Evolutionary conservation across 2,888 invertebrate species (phyloP).

Genomic region (Xanthorhoe designata): DNA sequence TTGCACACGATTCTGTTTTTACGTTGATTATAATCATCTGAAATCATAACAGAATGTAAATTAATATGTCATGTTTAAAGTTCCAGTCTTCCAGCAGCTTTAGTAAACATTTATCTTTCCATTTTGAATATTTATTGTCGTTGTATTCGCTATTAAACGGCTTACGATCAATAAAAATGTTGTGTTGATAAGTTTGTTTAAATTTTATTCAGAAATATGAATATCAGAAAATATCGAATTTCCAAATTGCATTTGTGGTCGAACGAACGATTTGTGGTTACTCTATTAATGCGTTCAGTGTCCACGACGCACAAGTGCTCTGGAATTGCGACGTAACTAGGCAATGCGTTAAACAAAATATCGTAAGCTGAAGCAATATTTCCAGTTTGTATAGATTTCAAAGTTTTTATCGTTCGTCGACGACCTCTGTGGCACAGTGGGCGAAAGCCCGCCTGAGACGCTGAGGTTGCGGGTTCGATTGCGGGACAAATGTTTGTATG

Average conservation of each 20-base stretch:
- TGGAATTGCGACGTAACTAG: too few relatives aligned
- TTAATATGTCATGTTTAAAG: conserved; percentile 11
- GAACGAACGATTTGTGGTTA: too few relatives aligned
- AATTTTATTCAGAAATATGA: background rate
- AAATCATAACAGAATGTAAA: conserved; percentile 17
- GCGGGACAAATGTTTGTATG: too few relatives aligned
- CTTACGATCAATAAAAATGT: conserved; percentile 5
- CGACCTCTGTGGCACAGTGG: too few relatives aligned
- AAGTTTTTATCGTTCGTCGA: too few relatives aligned
- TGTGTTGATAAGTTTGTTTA: background rate
- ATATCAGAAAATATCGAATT: background rate
- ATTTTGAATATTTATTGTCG: conserved; percentile 20
- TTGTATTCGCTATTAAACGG: conserved; percentile 16
- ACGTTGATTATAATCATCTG: conserved; percentile 7
- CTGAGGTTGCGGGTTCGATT: too few relatives aligned
- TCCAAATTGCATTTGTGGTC: too few relatives aligned
- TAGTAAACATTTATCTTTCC: conserved; percentile 15
- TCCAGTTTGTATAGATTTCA: too few relatives aligned
- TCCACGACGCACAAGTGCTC: too few relatives aligned
- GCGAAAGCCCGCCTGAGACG: too few relatives aligned
- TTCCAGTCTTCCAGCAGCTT: conserved; percentile 11
- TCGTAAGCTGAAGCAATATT: background rate
- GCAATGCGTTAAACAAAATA: too few relatives aligned
- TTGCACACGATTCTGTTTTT: background rate
- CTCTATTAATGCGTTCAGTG: too few relatives aligned